Evolutionary conservation across 1,140 invertebrate genomes (phyloP).

Genomic region (Calliopsis andreniformis): DNA sequence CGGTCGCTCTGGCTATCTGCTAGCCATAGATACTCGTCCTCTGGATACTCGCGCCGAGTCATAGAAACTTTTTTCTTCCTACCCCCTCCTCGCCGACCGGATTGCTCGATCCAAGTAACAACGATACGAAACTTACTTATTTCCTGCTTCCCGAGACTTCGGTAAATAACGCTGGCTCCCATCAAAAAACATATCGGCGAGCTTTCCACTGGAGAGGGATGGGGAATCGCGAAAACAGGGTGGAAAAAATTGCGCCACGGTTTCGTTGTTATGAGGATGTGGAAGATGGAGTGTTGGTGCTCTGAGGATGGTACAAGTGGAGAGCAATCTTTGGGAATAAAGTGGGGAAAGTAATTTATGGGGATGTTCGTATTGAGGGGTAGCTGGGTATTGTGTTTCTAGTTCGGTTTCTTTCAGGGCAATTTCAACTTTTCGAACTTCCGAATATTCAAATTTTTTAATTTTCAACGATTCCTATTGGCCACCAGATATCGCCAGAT

Average conservation of each 20-base stretch:
- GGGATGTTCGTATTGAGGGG: too few relatives aligned
- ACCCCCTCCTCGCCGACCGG: background rate
- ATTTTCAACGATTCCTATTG: background rate
- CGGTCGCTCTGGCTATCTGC: conserved; percentile 14
- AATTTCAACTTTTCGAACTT: too few relatives aligned
- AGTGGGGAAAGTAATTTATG: background rate
- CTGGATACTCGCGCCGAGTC: conserved; percentile 52
- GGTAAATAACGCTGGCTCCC: conserved; percentile 52
- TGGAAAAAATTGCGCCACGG: background rate
- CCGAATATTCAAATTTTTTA: conserved; percentile 9
- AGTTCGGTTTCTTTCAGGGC: too few relatives aligned
- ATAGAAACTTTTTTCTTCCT: conserved; percentile 58
- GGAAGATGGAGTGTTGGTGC: too few relatives aligned
- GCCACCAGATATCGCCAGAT: conserved; percentile 34
- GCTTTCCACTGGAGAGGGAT: background rate
- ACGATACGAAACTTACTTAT: conserved; percentile 58
- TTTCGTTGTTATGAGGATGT: too few relatives aligned
- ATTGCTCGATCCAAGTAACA: conserved; percentile 37
- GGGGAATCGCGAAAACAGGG: background rate
- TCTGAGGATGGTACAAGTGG: too few relatives aligned
- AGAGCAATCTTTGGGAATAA: too few relatives aligned
- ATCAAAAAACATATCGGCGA: conserved; percentile 7
- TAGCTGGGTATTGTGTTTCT: too few relatives aligned
- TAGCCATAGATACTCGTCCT: too few relatives aligned
- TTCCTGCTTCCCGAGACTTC: conserved; percentile 56